Evolutionary conservation across 92 coral and sea anemone species (phyloP), one percentile per base, ranked within the genome.

Genomic region (Desmophyllum pertusum): DNA sequence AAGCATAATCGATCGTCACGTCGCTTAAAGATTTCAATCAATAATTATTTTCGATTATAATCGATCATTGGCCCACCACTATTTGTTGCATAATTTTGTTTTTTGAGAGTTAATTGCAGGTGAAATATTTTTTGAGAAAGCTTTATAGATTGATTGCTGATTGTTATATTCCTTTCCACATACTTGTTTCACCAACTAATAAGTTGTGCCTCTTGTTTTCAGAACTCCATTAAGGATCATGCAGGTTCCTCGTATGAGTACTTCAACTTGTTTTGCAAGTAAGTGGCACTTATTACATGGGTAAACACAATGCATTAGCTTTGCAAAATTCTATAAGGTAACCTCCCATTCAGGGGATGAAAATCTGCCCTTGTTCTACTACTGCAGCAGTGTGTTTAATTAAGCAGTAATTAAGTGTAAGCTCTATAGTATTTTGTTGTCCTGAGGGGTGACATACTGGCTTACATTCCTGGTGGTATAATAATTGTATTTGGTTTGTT

Each of bases 201-300:
- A 10, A 41, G 30, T 3, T 40, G 62, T 51, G 5, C 36, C n/a
- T 13, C 57, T 14, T 29, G 39, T 29, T 73, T 21, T 41, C 88
- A 97, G 99, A 94, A 95, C 74, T 94, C 96, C 38, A 98, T 97
- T 68, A 95, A 97, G 82, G 99, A 94, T 75, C 94, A 93, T 61
- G 95, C 99, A n/a, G 85, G 92, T 36, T 93, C 93, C 38, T 91
- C 98, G 1, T 93, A 95, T 73, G 98, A 97, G 86, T 97, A 94
- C 83, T 97, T 97, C 88, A 91, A 88, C 25, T 89, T 97, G 61
- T 86, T 93, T 83, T 93, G 97, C 95, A 91, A 91, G 97, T 93
- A 73, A 70, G 85, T 77, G 7, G 38, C 46, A 80, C 48, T 53
- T 7, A 53, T 63, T 10, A 53, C 39, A 6, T 21, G 21, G 13